Base-by-base conservation (phyloP, 2,888 invertebrate species). In the Danaus chrysippus region DNA sequence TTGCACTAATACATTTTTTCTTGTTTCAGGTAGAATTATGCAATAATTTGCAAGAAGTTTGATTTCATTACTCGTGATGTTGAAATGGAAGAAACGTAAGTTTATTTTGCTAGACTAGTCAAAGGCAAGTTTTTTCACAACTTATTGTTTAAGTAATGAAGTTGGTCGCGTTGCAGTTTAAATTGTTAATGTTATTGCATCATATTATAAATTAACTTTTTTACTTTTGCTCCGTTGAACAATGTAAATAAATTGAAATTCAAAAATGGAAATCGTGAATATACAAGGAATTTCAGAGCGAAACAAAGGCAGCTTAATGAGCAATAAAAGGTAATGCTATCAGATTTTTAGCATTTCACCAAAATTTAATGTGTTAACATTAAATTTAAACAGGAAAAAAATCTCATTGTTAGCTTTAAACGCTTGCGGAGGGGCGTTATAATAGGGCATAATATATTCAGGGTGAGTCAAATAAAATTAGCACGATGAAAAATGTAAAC, bases 21-120 rank as follows among this genome's bases (percentile, higher is more conserved):
- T 91, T 91, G 91, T 90, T 91, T 74, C 91, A 91, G 91, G 91
- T 91, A 91, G 91, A 90, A 90, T 91, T 90, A 91, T 90, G 87
- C 89, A 88, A 88, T 88, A 84, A 90, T 83, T 84, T 83, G 85
- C 83, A 73, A 88, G 89, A 86, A 84, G 81, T 85, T 84, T 84
- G 80, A 84, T 72, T 82, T 75, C 71, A 78, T 82, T 77, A 75
- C 72, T 71, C 74, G 70, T 73, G 76, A 77, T 79, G 75, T 81
- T 78, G 76, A 77, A 71, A 74, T 77, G 80, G 83, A 80, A 75
- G 83, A 82, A 82, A 87, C 74, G 89, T 90, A 88, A 90, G 89
- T 89, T 49, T 49, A 49, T 17, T 49, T 11, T 10, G 17, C n/a
- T 10, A 17, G 11, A 3, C 10, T 11, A 49, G 23, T 34, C 15